These are phyloP conservation scores for Chaetodon trifasciatus DNA, from an alignment of 2,797 vertebrate species.

Conservation along the genomic window DNA sequence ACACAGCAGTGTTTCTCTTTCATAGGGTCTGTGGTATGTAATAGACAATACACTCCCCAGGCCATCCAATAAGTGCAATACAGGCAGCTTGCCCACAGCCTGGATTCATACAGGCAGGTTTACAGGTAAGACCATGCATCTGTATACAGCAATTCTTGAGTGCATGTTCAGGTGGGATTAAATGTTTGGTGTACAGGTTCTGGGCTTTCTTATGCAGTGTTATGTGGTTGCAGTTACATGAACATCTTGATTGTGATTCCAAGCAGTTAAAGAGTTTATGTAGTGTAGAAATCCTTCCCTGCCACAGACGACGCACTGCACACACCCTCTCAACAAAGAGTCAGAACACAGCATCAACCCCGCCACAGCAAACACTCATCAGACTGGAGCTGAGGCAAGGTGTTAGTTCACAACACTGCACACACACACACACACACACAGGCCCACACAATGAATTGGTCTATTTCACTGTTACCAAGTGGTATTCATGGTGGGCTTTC, in stretches of 20 bases:
- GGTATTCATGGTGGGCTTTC: neutral
- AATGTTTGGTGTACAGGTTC: too few species aligned
- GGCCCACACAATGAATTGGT: too few species aligned
- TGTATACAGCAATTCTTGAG: too few species aligned
- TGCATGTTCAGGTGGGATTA: too few species aligned
- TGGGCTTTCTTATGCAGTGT: neutral
- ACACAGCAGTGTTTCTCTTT: too few species aligned
- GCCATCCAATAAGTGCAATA: neutral
- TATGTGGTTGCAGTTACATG: neutral
- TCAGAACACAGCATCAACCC: neutral
- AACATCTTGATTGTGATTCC: neutral
- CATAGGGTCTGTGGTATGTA: neutral
- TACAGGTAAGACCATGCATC: neutral
- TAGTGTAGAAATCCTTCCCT: too few species aligned
- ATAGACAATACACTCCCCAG: neutral
- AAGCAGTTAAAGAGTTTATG: neutral
- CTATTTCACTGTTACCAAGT: too few species aligned
- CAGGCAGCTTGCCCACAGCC: neutral
- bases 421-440: neutral
- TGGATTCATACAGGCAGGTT: neutral
- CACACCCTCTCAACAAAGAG: neutral
- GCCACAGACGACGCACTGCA: neutral
- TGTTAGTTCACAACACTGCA: neutral
- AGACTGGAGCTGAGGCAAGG: neutral
- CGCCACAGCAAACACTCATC: neutral